Base-by-base conservation (phyloP, 2,113 vertebrate species). In the Ictalurus furcatus region DNA sequence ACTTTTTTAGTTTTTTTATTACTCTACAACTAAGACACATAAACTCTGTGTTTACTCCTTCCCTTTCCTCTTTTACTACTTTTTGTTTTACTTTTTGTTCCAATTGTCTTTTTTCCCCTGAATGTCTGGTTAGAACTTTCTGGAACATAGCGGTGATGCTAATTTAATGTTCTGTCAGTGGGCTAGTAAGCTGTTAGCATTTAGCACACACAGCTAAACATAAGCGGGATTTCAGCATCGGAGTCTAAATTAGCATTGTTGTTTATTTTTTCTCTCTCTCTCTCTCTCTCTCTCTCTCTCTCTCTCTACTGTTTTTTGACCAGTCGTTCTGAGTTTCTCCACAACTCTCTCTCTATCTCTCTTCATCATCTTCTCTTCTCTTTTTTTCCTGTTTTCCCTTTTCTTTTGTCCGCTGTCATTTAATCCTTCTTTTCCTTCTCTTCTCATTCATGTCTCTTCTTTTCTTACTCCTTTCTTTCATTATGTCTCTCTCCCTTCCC, bases 1-100 rank as follows among this genome's bases (percentile, higher is more conserved):
- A 76, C 85, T 86, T 74, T 61, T 19, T 21, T 8, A 34, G 48
- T 84, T 88, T 85, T 85, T 93, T 93, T 93, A 93, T 89, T 86
- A 86, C 87, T 79, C 88, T 17, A 65, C 84, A 90, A 87, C 79
- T 63, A 82, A 90, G 85, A 85, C 52, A 74, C 89, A 91, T 89
- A 92, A 92, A 91, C 85, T 85, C 90, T 80, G 61, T 44, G 84
- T 91, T 90, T 90, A 73, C 86, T 88, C 63, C 9, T 37, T 85
- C 44, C 5, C 86, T 85, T 67, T 52, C 40, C 63, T 79, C 58
- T 71, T 85, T 85, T 59, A 48, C 82, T 88, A 63, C 14, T 80
- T 92, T 78, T 88, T 25, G 58, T 89, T n/a, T 85, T 78, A 73
- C 69, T 85, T 73, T 23, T 76, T 48, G 16, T 30, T 14, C 3